Conservation (phyloP, 1,140 invertebrate genomes). For the Rhopalosiphum padi region DNA sequence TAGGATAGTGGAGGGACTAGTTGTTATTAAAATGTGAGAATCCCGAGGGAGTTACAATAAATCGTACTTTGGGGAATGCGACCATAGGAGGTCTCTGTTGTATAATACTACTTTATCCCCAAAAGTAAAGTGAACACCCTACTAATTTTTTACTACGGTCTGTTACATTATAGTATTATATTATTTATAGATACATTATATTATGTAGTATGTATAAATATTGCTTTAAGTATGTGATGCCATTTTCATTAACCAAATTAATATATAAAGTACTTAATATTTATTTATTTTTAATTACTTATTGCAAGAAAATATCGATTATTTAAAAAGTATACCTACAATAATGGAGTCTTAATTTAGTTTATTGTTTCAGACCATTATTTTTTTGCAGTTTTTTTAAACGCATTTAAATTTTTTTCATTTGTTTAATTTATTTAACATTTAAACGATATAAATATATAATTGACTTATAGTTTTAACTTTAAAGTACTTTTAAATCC, state of each 20-base stretch:
- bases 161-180: conserved; percentile 6
- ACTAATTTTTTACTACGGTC: conserved; percentile 24
- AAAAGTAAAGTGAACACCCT: conserved; percentile 14
- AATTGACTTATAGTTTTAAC: not conserved
- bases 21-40: conserved; percentile 68
- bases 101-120: conserved; percentile 48
- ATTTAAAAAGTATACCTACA: not conserved
- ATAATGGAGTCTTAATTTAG: not conserved
- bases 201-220: not conserved
- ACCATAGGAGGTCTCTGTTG: conserved; percentile 40
- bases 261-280: not conserved
- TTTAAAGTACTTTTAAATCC: not conserved
- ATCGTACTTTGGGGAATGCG: conserved; percentile 71
- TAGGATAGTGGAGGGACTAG: conserved; percentile 69
- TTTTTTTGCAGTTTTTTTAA: not conserved
- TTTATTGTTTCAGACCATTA: not conserved
- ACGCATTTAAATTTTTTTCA: not conserved
- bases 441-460: not conserved
- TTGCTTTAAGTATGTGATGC: not conserved
- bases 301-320: not conserved
- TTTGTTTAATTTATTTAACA: not conserved
- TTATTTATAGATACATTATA: not conserved
- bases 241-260: not conserved
- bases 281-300: not conserved
- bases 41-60: conserved; percentile 65